Percentiles rank a stretch among this genome's conserved stretches.
Evolutionary conservation across 2,113 vertebrate genomes (phyloP).

Genomic region (Pithys albifrons): DNA sequence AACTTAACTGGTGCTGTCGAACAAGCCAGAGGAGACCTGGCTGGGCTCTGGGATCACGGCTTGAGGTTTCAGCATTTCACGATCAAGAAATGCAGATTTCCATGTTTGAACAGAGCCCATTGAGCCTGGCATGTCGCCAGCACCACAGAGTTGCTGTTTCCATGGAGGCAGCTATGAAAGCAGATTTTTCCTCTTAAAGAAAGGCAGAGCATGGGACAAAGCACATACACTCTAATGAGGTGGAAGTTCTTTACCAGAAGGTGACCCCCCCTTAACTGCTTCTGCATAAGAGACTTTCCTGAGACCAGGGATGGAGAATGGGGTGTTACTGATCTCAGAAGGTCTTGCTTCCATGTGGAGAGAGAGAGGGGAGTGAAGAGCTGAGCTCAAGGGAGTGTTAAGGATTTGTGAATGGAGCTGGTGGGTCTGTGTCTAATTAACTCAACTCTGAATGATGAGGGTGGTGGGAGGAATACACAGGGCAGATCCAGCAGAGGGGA

Average conservation of each 20-base stretch:
- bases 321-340: not conserved
- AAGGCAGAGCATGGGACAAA: conserved; percentile 9
- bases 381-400: not conserved
- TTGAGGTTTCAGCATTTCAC: not conserved
- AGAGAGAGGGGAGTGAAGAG: not conserved
- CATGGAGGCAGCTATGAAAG: conserved; percentile 50
- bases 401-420: not conserved
- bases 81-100: not conserved
- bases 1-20: not conserved
- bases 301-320: not conserved
- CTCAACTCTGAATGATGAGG: not conserved
- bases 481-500: not conserved
- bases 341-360: not conserved
- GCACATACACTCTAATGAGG: not conserved
- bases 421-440: not conserved
- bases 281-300: not conserved
- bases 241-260: not conserved
- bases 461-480: not conserved
- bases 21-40: not conserved
- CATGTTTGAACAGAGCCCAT: not conserved
- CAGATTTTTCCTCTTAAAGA: conserved; percentile 11
- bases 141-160: conserved; percentile 16
- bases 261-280: not conserved
- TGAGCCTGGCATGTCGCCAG: not conserved
- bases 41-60: not conserved